A percentile compares a stretch with the other conserved stretches of the same genome.
phyloP scores from a whole-genome alignment of 1,140 invertebrate genomes.

The Eurytemora carolleeae region DNA sequence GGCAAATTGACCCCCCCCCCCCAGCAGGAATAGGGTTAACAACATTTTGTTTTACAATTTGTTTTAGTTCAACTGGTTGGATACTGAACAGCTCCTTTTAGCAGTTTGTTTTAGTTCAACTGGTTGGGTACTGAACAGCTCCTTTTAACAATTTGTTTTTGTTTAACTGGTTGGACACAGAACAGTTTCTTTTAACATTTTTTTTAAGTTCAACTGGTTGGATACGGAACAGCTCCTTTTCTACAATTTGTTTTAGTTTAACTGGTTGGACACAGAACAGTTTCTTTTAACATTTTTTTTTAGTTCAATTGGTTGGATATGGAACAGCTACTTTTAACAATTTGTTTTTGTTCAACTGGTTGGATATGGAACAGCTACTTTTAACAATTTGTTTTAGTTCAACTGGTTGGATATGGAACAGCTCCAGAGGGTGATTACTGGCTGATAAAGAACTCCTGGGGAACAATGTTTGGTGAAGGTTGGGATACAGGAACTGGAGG shows the following conservation, averaged over 20 bases:
- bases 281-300: slow-evolving; percentile 43
- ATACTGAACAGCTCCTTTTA: too few species aligned
- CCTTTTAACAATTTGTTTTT: slow-evolving; percentile 39
- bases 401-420: slow-evolving; percentile 24
- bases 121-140: slow-evolving; percentile 24
- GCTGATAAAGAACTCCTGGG: slow-evolving; percentile 35
- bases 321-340: slow-evolving; percentile 21
- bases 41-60: too few species aligned
- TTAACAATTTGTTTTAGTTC: slow-evolving; percentile 38
- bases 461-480: too few species aligned
- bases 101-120: slow-evolving; percentile 36
- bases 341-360: too few species aligned
- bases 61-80: too few species aligned
- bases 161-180: slow-evolving; percentile 25
- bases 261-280: too few species aligned
- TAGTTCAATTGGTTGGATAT: slow-evolving; percentile 25
- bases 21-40: too few species aligned
- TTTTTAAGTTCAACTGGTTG: slow-evolving; percentile 26
- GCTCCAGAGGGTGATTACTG: slow-evolving; percentile 28
- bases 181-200: slow-evolving; percentile 36
- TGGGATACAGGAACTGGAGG: too few species aligned
- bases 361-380: too few species aligned
- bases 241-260: too few species aligned
- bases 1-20: too few species aligned
- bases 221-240: slow-evolving; percentile 23